Base-by-base conservation (phyloP, 2,113 vertebrate genomes). In the Melanocharis versteri region DNA sequence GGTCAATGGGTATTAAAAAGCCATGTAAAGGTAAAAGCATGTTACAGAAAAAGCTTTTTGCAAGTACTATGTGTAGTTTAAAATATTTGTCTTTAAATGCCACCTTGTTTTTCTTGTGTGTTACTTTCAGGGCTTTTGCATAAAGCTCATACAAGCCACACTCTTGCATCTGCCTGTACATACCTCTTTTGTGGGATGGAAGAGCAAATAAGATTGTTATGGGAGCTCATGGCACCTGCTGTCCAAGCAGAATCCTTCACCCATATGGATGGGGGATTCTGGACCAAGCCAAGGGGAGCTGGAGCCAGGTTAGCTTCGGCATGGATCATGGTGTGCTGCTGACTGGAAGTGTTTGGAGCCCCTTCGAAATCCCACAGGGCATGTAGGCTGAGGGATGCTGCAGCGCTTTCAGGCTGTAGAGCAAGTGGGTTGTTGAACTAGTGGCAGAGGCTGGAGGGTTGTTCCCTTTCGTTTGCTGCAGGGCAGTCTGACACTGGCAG, bases 121-220 rank as follows among this genome's bases (percentile, higher is more conserved):
- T 76, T 75, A 47, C 16, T 30, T 86, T 83, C 20, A n/a, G 18
- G 30, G 9, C 31, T 35, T 78, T 75, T 75, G 47, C 28, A 11
- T 57, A 53, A 65, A 84, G 45, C 23, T 64, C 0, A 0, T 78
- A 44, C 3, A 48, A 83, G 54, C 28, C 27, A 37, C 16, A 2
- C 16, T 60, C 26, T 58, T 0, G 1, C 2, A 2, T 20, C 8
- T 31, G 23, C 60, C 19, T 66, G 22, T 76, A 19, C 3, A 9
- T 60, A 9, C 5, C 15, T 66, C 31, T 69, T 35, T 50, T 37
- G 31, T 28, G 42, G 68, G 51, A 35, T 28, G 3, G n/a, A 61
- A 51, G 30, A 89, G 44, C 26, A 65, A 69, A 20, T n/a, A n/a
- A 6, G 23, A 14, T 23, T 47, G 11, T 57, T 93, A 22, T 0